phyloP scores from a whole-genome alignment of 2,888 invertebrate genomes.

The Lymantria dispar region DNA sequence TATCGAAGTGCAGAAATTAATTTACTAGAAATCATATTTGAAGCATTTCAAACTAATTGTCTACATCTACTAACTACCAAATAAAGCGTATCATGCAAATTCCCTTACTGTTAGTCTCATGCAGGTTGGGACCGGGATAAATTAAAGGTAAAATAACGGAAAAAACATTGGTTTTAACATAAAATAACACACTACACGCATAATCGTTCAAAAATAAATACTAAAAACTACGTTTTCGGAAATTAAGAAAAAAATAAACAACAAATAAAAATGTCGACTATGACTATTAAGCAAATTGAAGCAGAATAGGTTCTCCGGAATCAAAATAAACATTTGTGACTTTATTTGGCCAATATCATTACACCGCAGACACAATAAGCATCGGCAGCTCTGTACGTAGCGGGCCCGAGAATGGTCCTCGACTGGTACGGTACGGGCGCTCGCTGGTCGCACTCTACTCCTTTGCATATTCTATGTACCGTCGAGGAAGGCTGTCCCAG shows the following conservation, averaged over 20 bases:
- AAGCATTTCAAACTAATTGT: constrained; percentile 66
- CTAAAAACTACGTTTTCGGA: constrained; percentile 69
- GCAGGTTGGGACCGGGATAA: constrained; percentile 60
- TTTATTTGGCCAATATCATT: constrained; percentile 82
- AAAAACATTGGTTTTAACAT: constrained; percentile 78
- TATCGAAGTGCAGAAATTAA: constrained; percentile 46
- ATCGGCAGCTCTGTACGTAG: constrained; percentile 44
- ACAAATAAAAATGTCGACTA: constrained; percentile 77
- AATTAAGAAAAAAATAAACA: constrained; percentile 53
- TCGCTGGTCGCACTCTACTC: constrained; percentile 39
- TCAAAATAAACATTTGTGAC: constrained; percentile 72
- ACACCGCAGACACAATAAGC: constrained; percentile 66
- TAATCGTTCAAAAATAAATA: constrained; percentile 59
- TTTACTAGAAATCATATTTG: constrained; percentile 62
- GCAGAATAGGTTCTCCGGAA: constrained; percentile 83
- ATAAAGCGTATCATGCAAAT: constrained; percentile 69
- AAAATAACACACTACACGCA: constrained; percentile 75
- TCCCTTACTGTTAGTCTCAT: constrained; percentile 70
- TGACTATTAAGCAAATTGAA: constrained; percentile 71
- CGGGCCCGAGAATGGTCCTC: constrained; percentile 10
- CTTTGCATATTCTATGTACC: constrained; percentile 43
- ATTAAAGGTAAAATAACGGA: constrained; percentile 67
- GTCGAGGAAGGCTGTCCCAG: constrained; percentile 79
- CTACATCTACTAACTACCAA: constrained; percentile 53
- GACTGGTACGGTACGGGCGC: constrained; percentile 5